Evolutionary conservation across 2,797 vertebrate genomes (phyloP), one percentile per base, ranked within the genome.

Genomic region (Peromyscus nudipes): DNA sequence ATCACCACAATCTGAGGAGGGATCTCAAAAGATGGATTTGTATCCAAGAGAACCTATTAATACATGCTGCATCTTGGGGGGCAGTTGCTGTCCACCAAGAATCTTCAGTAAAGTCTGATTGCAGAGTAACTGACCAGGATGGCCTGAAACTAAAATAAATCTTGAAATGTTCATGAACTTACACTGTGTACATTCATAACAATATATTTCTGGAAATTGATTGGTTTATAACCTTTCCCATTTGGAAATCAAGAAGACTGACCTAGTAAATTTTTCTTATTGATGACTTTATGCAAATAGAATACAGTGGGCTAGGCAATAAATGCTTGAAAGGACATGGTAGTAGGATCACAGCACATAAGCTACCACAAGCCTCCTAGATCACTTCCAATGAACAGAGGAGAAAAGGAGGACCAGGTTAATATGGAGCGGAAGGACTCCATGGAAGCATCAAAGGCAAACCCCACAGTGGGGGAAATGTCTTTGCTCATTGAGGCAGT

Each of bases 171-270:
- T 49, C 80, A 65, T 55, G 23, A 93, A 46, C 0, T n/a, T 93
- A 31, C 5, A 21, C 31, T 19, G n/a, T n/a, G 65, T 69, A 69
- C n/a, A 12, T 17, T 69, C 14, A 43, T 10, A 89, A 55, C 29
- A 34, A 25, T 7, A 92, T 19, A 1, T 81, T 93, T 46, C 60
- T 67, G 23, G n/a, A 96, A 91, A 67, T 11, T 12, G 4, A 43
- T 46, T 57, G 34, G 1, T 40, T 91, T 75, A 65, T 2, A 46
- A 11, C 83, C 29, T 77, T 92, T 85, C 2, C 13, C 69, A n/a
- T 55, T 92, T 92, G 55, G 21, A 94, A 96, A 75, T 69, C 62
- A 73, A 71, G 67, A 87, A 16, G n/a, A 75, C 34, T 12, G n/a
- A 67, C 23, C 10, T 8, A 46, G 37, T 62, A n/a, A 82, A 64